Evolutionary conservation across 2,797 vertebrate species (phyloP), one percentile per base, ranked within the genome.

Genomic region (Alectoris magna): DNA sequence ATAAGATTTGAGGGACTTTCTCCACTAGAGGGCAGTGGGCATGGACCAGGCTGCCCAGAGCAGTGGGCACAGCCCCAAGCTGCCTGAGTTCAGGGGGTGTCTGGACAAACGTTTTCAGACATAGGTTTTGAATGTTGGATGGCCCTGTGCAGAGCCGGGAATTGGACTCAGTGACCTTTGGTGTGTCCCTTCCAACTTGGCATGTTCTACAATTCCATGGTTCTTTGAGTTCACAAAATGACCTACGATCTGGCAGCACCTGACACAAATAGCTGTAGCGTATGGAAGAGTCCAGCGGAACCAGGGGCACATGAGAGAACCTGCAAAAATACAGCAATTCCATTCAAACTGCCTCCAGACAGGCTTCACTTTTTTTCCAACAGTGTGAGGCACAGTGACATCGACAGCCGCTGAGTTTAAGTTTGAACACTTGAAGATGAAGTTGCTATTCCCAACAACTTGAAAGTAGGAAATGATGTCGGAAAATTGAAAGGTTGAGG

Each of bases 241-340:
- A 34, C 23, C 14, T 46, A 5, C 15, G 29, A 7, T 22, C 41
- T 18, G 29, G 62, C 29, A 41, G 62, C 58, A 31, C 18, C 29
- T 31, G 22, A 31, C 29, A 31, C 29, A 21, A 64, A 43, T 8
- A 63, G 41, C 17, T 56, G 31, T 12, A 56, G 31, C 4, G 24
- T 11, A 36, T 38, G 34, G 23, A 44, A 44, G 19, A 64, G 9
- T 64, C 19, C 48, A 69, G 51, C 19, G 59, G 70, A 69, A 41
- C 8, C 10, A 14, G 7, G 39, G 14, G 10, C 64, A 19, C 4
- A 74, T 22, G 14, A 77, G 21, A 51, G 17, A 87, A 73, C 11
- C 62, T 44, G 58, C 13, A 55, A 58, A 21, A 2, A 0, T 1
- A 34, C 13, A 17, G n/a, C 27, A 66, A 3, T 21, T 39, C 39